These are phyloP conservation scores for Monopis laevigella DNA, from an alignment of 2,888 invertebrate genomes.

Conservation along the genomic window DNA sequence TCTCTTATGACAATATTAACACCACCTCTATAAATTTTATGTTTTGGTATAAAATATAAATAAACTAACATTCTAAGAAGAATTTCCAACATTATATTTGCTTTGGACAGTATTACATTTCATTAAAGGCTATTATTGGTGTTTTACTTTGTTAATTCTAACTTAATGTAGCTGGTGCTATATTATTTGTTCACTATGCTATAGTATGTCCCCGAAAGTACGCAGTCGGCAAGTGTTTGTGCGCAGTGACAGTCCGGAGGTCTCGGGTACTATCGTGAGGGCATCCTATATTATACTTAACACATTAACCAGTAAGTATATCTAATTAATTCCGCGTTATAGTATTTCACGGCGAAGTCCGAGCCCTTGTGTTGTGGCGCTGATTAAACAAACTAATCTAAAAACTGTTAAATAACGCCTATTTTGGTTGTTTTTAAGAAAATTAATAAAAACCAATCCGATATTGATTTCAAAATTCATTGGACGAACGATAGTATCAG, in stretches of 20 bases:
- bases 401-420: no score
- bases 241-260: constrained; percentile 7
- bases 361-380: constrained; percentile 3
- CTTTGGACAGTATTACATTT: constrained; percentile 8
- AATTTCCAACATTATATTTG: constrained; percentile 9
- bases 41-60: constrained; percentile 2
- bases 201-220: constrained; percentile 7
- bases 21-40: not conserved
- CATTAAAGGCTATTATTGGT: constrained; percentile 10
- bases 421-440: no score
- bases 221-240: constrained; percentile 1
- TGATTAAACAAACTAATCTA: constrained; percentile 1
- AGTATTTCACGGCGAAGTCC: constrained; percentile 2
- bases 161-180: constrained; percentile 6
- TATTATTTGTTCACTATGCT: not conserved
- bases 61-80: constrained; percentile 7
- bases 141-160: constrained; percentile 5
- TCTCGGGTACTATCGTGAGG: constrained; percentile 1
- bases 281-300: not conserved
- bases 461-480: no score
- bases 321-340: constrained; percentile 9
- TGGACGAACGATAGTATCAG: no score
- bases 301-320: constrained; percentile 1
- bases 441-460: no score
- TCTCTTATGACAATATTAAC: not conserved